Percentiles rank a stretch among this genome's conserved stretches.
phyloP scores from a whole-genome alignment of 92 coral and sea anemone species.

The Pocillopora meandrina region DNA sequence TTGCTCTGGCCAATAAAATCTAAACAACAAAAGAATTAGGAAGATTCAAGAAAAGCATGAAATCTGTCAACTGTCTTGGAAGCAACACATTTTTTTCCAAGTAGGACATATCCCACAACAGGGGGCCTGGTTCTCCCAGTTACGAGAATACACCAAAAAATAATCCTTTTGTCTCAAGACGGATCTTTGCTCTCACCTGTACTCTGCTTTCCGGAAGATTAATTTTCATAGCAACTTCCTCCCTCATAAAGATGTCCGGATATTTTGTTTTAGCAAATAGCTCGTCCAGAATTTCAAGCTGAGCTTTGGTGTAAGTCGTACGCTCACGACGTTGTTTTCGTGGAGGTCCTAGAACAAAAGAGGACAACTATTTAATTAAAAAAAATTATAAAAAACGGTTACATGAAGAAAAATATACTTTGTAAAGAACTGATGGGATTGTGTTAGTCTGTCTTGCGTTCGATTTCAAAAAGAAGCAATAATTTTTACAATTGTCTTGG shows the following conservation, averaged over 20 bases:
- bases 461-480: no score
- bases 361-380: not conserved
- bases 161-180: not conserved
- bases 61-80: no score
- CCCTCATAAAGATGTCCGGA: constrained; percentile 98
- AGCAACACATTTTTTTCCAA: not conserved
- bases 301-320: constrained; percentile 96
- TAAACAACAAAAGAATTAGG: no score
- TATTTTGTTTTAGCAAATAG: constrained; percentile 92
- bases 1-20: no score
- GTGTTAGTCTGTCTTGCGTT: no score
- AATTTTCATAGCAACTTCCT: constrained; percentile 96
- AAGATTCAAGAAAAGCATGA: no score
- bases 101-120: not conserved
- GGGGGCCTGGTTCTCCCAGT: not conserved
- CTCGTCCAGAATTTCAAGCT: constrained; percentile 93
- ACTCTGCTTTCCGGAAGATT: constrained; percentile 96
- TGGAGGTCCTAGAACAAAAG: constrained; percentile 71
- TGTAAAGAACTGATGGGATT: no score
- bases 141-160: not conserved
- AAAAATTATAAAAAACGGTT: no score
- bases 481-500: no score
- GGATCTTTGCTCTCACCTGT: constrained; percentile 58
- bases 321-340: constrained; percentile 95
- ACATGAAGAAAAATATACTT: not conserved